Base-by-base conservation (phyloP, 2,797 vertebrate species). In the Sparidentex hasta region DNA sequence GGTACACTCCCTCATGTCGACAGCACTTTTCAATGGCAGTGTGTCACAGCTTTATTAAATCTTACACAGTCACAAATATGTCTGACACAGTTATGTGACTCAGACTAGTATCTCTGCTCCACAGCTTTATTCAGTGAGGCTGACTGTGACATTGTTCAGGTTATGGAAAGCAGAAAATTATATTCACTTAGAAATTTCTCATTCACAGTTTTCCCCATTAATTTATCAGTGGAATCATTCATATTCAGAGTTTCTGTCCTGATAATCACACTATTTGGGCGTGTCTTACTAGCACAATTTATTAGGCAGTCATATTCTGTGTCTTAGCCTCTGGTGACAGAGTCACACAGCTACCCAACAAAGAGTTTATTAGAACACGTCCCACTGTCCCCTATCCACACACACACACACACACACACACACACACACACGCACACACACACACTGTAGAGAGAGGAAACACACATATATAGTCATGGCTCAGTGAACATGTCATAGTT, bases 291-390 rank as follows among this genome's bases (percentile, higher is more conserved):
- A 54, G 41, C 25, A 13, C 41, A 3, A 25, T 74, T 73, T 77
- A 84, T 73, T 46, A 62, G 50, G 14, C 23, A 46, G 47, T 61
- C 68, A 69, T 73, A 33, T 23, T 69, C 41, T 62, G 55, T 58
- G 71, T 65, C 27, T 29, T 20, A 33, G 72, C 57, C 55, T 69
- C 20, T 59, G 43, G 44, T 76, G 64, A 54, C 72, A 72, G 75
- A 82, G 81, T 63, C 67, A 44, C 20, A 67, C 51, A 54, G 52
- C 46, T 6, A 50, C 46, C 43, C 21, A 48, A 72, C 72, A 76
- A 76, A 76, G 52, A 73, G 6, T 80, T 80, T 80, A 84, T 80
- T 52, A 72, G 52, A 58, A 27, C 21, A 46, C 66, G 74, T 50
- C n/a, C 70, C 57, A 55, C 55, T 61, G 66, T 27, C 41, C 27